These are phyloP conservation scores for Pterophyllum scalare DNA, from an alignment of 2,113 vertebrate species.

Conservation along the genomic window DNA sequence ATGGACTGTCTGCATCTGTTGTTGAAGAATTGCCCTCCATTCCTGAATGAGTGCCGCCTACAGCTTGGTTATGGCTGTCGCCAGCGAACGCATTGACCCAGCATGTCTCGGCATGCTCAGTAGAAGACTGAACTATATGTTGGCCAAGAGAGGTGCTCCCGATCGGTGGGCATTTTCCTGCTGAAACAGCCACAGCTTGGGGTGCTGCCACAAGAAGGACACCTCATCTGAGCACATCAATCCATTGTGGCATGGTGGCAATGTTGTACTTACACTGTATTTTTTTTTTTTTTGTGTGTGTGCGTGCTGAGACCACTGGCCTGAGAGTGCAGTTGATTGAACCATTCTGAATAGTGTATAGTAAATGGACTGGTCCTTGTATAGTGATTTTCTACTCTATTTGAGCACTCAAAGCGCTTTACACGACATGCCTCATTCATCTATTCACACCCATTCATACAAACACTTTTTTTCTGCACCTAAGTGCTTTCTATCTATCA, in stretches of 20 bases:
- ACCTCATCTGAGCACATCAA: background rate
- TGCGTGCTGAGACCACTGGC: background rate
- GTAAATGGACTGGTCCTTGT: too few species aligned
- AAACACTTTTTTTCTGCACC: too few species aligned
- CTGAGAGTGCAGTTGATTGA: background rate
- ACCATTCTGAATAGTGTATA: too few species aligned
- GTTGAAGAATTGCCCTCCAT: background rate
- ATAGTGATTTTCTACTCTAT: too few species aligned
- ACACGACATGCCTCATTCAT: too few species aligned
- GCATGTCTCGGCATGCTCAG: background rate
- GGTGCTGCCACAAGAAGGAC: too few species aligned
- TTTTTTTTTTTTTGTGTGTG: background rate
- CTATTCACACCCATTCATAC: too few species aligned
- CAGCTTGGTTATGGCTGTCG: background rate
- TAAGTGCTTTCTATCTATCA: too few species aligned
- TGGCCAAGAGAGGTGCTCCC: background rate
- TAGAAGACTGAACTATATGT: background rate
- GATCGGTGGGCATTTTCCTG: background rate
- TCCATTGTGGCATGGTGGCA: background rate
- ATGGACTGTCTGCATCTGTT: background rate
- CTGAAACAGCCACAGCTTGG: fast-evolving
- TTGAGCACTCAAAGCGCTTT: too few species aligned
- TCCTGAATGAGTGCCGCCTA: background rate
- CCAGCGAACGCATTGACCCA: background rate
- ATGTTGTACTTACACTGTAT: background rate